phyloP scores from a whole-genome alignment of 2,797 vertebrate genomes.

The Sebastolobus altivelis region DNA sequence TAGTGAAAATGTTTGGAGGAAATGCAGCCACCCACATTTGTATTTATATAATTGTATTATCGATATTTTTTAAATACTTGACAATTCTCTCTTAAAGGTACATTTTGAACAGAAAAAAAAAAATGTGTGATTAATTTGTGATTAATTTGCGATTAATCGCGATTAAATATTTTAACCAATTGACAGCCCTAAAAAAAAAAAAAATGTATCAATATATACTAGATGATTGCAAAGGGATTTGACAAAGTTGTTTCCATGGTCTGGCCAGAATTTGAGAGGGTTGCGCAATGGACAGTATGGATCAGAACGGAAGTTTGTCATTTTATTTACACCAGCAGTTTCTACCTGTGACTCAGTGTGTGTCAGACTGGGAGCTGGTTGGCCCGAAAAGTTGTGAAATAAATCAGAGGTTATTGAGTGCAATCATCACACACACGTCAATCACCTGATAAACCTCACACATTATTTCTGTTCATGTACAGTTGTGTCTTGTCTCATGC shows the following conservation, averaged over 20 bases:
- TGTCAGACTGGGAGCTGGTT: constrained; percentile 20
- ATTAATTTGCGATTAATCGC: no score
- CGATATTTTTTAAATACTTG: no score
- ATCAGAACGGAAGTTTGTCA: background rate
- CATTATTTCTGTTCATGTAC: constrained; percentile 1
- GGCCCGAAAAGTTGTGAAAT: constrained; percentile 10
- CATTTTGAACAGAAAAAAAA: no score
- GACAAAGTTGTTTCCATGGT: background rate
- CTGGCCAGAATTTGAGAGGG: background rate
- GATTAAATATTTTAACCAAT: no score
- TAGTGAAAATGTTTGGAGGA: no score
- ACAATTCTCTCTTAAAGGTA: no score
- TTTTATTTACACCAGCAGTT: constrained; percentile 1
- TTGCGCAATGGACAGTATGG: background rate
- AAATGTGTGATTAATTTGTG: no score
- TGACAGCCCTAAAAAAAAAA: no score
- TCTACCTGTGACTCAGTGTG: background rate
- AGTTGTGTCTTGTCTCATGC: background rate
- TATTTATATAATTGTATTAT: no score
- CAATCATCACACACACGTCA: background rate
- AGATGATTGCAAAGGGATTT: background rate
- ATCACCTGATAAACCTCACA: constrained; percentile 19
- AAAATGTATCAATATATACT: no score
- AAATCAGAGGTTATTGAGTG: constrained; percentile 6
- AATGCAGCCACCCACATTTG: no score